Evolutionary conservation across 2,888 invertebrate genomes (phyloP).

Genomic region (Luffia ferchaultella): DNA sequence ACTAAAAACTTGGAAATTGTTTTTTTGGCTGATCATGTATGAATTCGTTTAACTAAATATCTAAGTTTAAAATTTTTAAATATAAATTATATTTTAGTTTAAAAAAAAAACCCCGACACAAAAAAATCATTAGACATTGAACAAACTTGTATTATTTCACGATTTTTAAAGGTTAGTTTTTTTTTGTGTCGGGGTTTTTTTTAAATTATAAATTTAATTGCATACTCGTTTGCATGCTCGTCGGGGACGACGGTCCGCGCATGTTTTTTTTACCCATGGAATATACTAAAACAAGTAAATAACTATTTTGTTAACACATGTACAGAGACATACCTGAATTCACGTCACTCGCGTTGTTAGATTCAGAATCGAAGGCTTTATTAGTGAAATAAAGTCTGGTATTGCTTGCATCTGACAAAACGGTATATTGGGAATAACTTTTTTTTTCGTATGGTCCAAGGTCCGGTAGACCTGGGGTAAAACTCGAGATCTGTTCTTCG

Average conservation of each 20-base stretch:
- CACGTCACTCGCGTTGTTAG: neutral
- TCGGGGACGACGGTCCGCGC: neutral
- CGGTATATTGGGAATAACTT: neutral
- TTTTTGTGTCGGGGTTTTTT: neutral
- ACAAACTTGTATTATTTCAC: too few relatives aligned
- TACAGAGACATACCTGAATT: neutral
- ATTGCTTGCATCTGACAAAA: neutral
- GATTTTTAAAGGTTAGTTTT: neutral
- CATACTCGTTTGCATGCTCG: neutral
- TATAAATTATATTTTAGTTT: too few relatives aligned
- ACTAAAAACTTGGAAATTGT: too few relatives aligned
- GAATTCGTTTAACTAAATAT: too few relatives aligned
- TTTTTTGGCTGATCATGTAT: too few relatives aligned
- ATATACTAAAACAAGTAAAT: too few relatives aligned
- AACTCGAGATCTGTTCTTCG: conserved; percentile 36
- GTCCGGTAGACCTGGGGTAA: conserved; percentile 24
- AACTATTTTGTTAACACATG: neutral
- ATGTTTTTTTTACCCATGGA: neutral
- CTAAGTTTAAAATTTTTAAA: too few relatives aligned
- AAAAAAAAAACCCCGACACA: too few relatives aligned
- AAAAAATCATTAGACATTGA: too few relatives aligned
- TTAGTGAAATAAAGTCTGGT: neutral
- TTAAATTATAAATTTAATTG: neutral
- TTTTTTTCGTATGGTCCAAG: neutral
- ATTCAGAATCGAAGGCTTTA: neutral